These are phyloP conservation scores for Odontomyia ornata DNA, from an alignment of 2,888 invertebrate species.

Conservation along the genomic window DNA sequence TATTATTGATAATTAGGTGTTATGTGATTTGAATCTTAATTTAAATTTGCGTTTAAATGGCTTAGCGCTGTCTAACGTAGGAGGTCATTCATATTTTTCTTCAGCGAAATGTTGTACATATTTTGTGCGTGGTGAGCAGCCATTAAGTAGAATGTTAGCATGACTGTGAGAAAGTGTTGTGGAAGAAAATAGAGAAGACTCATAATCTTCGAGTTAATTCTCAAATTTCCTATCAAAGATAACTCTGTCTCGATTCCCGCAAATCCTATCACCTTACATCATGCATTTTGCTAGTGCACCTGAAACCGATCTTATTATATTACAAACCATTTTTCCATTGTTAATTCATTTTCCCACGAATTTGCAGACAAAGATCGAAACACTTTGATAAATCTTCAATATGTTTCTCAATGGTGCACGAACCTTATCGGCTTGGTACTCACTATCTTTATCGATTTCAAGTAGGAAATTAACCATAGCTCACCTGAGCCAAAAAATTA, in stretches of 20 bases:
- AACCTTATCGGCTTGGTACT: background rate
- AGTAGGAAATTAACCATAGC: constrained; percentile 43
- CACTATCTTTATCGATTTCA: constrained; percentile 27
- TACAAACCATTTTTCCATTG: constrained; percentile 1
- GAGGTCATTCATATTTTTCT: no score
- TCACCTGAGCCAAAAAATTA: constrained; percentile 5
- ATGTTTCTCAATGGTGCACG: constrained; percentile 18
- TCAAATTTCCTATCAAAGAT: no score
- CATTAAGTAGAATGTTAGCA: no score
- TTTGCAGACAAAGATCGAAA: constrained; percentile 15
- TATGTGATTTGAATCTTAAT: background rate
- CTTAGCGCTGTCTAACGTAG: no score
- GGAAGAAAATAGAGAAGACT: no score
- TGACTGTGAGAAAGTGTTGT: no score
- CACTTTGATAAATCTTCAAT: constrained; percentile 24
- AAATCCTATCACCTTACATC: no score
- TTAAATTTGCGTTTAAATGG: background rate
- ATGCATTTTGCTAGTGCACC: background rate
- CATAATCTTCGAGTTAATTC: no score
- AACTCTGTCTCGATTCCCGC: no score
- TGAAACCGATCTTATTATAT: constrained; percentile 18
- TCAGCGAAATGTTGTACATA: no score
- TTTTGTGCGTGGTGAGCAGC: no score
- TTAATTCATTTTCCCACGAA: constrained; percentile 38
- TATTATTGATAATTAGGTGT: constrained; percentile 35